Evolutionary conservation across 2,888 invertebrate genomes (phyloP).

Genomic region (Anoncus sp.): DNA sequence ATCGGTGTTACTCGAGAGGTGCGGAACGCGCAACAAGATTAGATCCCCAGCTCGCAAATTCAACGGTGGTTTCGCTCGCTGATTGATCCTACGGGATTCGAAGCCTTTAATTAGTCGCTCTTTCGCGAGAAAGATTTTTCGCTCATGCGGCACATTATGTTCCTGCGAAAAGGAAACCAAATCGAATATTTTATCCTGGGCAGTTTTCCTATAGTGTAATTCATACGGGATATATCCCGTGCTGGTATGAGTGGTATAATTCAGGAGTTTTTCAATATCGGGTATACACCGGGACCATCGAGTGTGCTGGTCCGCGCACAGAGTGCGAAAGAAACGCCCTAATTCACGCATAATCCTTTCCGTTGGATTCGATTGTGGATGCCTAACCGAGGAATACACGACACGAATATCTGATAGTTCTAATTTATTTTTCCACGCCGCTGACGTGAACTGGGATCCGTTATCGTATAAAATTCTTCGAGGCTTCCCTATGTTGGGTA

Average conservation of each 20-base stretch:
- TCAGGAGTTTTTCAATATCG: neutral
- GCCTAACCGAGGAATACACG: slow-evolving; percentile 24
- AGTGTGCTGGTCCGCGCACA: slow-evolving; percentile 33
- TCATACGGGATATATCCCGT: neutral
- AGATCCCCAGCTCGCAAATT: slow-evolving; percentile 18
- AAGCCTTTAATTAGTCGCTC: neutral
- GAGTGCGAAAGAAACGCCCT: slow-evolving; percentile 35
- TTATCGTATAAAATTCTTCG: slow-evolving; percentile 22
- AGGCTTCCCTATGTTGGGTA: slow-evolving; percentile 8
- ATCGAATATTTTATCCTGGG: neutral
- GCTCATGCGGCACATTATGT: neutral
- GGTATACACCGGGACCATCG: slow-evolving; percentile 8
- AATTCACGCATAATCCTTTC: slow-evolving; percentile 41
- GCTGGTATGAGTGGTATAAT: slow-evolving; percentile 3
- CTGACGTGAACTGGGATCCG: slow-evolving; percentile 18
- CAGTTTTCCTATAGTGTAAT: neutral
- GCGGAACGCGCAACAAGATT: slow-evolving; percentile 34
- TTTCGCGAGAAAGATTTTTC: slow-evolving; percentile 12
- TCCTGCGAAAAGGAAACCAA: neutral
- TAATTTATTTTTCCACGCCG: slow-evolving; percentile 10
- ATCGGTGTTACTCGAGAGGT: slow-evolving; percentile 32
- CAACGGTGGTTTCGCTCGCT: no score
- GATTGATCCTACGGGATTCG: no score
- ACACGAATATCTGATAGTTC: slow-evolving; percentile 4
- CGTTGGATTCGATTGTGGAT: slow-evolving; percentile 36